phyloP scores from a whole-genome alignment of 2,113 vertebrate genomes.

The Platycercus adscitus region DNA sequence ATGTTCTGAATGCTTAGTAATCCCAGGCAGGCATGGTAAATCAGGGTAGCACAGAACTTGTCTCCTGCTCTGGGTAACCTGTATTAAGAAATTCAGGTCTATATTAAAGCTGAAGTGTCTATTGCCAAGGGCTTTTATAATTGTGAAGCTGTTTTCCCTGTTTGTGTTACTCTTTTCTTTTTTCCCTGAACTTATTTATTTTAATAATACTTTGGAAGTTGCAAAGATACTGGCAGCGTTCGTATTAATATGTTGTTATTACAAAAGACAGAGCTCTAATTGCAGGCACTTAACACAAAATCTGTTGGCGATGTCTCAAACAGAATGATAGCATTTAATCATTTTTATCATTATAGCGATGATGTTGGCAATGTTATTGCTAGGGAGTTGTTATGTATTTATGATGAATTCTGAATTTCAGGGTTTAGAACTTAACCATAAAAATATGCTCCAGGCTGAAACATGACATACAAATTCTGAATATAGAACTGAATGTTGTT shows the following conservation, averaged over 20 bases:
- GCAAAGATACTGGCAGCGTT: not conserved
- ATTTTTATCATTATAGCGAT: slow-evolving; percentile 41
- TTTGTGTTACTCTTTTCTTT: not conserved
- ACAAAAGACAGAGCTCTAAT: slow-evolving; percentile 43
- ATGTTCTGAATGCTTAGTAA: not conserved
- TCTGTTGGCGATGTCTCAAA: slow-evolving; percentile 20
- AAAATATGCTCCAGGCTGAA: slow-evolving; percentile 18
- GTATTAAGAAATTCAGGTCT: not conserved
- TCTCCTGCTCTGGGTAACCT: not conserved
- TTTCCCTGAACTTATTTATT: slow-evolving; percentile 17
- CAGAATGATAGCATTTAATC: slow-evolving; percentile 40
- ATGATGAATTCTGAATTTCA: slow-evolving; percentile 50
- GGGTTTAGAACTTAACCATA: not conserved
- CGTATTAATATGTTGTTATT: not conserved
- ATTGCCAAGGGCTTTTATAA: not conserved
- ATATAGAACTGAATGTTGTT: not conserved
- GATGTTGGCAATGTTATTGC: slow-evolving; percentile 20
- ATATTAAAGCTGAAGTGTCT: not conserved
- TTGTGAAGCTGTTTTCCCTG: not conserved
- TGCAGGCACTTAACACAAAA: slow-evolving; percentile 42
- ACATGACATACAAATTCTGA: not conserved
- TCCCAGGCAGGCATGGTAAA: not conserved
- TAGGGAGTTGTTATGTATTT: not conserved
- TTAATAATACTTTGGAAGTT: slow-evolving; percentile 51
- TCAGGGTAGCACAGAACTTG: not conserved